Conservation (phyloP, 2,113 vertebrate genomes). For the Xiphophorus couchianus region DNA sequence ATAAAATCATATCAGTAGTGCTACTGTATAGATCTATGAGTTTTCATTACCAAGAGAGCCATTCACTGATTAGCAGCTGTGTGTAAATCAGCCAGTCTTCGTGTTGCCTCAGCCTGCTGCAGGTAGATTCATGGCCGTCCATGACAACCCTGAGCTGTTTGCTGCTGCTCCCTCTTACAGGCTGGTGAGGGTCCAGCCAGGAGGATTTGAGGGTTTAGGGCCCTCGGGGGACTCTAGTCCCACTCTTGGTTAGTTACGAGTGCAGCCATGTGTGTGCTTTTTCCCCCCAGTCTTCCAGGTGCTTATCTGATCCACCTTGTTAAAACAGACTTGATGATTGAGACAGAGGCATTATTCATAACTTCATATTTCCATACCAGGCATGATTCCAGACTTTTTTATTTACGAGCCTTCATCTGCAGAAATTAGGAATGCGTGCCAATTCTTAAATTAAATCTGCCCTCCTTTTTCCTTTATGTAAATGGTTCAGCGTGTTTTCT, state of each 20-base stretch:
- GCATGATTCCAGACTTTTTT: constrained; percentile 94
- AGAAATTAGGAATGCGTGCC: constrained; percentile 89
- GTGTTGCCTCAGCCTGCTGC: constrained; percentile 28
- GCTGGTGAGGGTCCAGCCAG: constrained; percentile 41
- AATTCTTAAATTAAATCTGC: constrained; percentile 99
- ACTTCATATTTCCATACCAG: constrained; percentile 95
- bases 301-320: constrained; percentile 89
- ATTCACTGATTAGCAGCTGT: constrained; percentile 78
- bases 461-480: constrained; percentile 89
- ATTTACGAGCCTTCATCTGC: constrained; percentile 95
- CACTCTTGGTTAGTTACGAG: constrained; percentile 65
- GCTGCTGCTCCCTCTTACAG: constrained; percentile 47
- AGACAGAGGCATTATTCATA: constrained; percentile 98
- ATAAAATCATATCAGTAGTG: constrained; percentile 68
- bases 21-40: constrained; percentile 77
- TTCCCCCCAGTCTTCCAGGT: constrained; percentile 67
- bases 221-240: constrained; percentile 49
- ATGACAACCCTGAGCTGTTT: constrained; percentile 66
- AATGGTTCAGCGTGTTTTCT: constrained; percentile 84
- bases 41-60: constrained; percentile 84
- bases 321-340: constrained; percentile 92
- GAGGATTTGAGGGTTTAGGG: constrained; percentile 41
- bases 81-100: constrained; percentile 76
- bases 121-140: constrained; percentile 61
- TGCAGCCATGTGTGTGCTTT: constrained; percentile 42